A percentile compares a stretch with the other conserved stretches of the same genome.
Evolutionary conservation across 2,113 vertebrate genomes (phyloP).

Genomic region (Baryphthengus martii): DNA sequence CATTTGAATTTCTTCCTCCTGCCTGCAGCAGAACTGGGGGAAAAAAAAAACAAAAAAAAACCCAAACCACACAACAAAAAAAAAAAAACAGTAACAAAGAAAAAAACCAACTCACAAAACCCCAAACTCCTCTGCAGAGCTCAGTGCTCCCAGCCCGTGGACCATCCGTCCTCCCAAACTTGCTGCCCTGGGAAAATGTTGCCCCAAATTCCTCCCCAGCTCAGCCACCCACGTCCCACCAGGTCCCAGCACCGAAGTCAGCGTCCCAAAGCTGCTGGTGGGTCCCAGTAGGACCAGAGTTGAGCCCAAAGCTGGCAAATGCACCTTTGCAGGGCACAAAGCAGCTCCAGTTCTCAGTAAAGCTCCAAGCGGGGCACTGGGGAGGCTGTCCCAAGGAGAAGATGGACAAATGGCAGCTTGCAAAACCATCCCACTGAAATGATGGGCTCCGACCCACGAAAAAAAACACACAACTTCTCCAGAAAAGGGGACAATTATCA

Average conservation of each 20-base stretch:
- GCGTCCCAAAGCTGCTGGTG: background rate
- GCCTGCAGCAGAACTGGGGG: background rate
- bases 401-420: background rate
- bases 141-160: accelerated
- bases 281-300: background rate
- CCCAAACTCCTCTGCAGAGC: background rate
- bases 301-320: background rate
- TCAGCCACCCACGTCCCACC: accelerated
- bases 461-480: accelerated
- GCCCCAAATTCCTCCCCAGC: background rate
- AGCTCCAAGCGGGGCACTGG: accelerated
- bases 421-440: background rate
- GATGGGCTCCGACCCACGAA: accelerated
- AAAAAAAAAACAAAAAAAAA: accelerated
- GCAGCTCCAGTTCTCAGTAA: background rate
- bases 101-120: accelerated
- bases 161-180: background rate
- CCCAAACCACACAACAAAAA: too few relatives aligned
- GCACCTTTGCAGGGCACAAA: background rate
- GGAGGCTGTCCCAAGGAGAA: accelerated
- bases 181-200: background rate
- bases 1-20: background rate
- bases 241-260: background rate
- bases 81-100: too few relatives aligned
- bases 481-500: background rate